A percentile compares a stretch with the other conserved stretches of the same genome.
Conservation (phyloP, 2,888 invertebrate species). For the Eudemis profundana region DNA sequence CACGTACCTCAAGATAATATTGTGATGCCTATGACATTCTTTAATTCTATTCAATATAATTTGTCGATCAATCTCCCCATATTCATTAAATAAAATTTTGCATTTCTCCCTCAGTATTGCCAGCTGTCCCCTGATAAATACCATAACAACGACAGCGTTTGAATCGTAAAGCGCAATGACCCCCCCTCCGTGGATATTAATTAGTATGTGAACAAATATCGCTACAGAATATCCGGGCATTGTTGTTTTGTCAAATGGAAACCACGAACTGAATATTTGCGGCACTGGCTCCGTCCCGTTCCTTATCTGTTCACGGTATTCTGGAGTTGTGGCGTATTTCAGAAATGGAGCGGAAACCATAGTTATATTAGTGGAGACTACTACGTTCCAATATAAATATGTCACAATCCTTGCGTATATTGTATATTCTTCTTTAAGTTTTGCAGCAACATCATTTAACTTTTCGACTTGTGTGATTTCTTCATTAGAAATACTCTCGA, state of each 20-base stretch:
- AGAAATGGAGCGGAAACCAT: constrained; percentile 59
- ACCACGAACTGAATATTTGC: constrained; percentile 69
- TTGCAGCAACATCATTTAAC: constrained; percentile 48
- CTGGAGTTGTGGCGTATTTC: constrained; percentile 55
- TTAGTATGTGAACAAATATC: constrained; percentile 56
- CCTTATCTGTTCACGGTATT: constrained; percentile 57
- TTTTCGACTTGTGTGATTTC: constrained; percentile 56
- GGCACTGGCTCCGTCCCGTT: constrained; percentile 62
- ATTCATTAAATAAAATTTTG: constrained; percentile 55
- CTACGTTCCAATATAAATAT: constrained; percentile 62
- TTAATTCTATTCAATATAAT: constrained; percentile 57
- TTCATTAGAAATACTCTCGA: constrained; percentile 55
- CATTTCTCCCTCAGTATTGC: constrained; percentile 61
- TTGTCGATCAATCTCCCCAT: constrained; percentile 42
- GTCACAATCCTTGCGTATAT: constrained; percentile 63
- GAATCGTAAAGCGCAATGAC: constrained; percentile 64
- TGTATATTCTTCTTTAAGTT: constrained; percentile 58
- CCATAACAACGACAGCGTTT: constrained; percentile 64
- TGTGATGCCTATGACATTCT: constrained; percentile 69
- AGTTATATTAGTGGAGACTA: constrained; percentile 56
- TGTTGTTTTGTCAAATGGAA: constrained; percentile 66
- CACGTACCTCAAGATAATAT: constrained; percentile 63
- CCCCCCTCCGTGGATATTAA: constrained; percentile 60
- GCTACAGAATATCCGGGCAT: constrained; percentile 65
- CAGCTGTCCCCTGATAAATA: constrained; percentile 69